Base-by-base conservation (phyloP, 2,113 vertebrate species). In the Paralichthys olivaceus region DNA sequence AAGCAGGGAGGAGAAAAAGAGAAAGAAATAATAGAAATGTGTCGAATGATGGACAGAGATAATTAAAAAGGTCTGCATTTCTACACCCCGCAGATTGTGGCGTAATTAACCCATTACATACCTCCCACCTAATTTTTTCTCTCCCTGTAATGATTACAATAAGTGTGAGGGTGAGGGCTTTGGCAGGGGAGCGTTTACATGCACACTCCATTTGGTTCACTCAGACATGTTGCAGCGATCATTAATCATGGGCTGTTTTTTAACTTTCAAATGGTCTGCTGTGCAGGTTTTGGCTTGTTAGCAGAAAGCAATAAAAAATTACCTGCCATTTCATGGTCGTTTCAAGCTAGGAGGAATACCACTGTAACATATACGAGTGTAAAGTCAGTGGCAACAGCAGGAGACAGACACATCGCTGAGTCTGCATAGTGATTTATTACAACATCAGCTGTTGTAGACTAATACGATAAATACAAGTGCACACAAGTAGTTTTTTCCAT, bases 71-170 rank as follows among this genome's bases (percentile, higher is more conserved):
- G 87, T 73, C 89, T 91, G 85, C 85, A 78, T 88, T 84, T 87
- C 87, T 75, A 75, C 81, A 84, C 75, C 60, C 85, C 51, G 51
- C 43, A 68, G 72, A 91, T 88, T 79, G 81, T 80, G 77, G 67
- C 73, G 84, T 90, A 92, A 93, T 93, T 92, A 93, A 93, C 87
- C 88, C 87, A 93, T 92, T 93, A 91, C 81, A 88, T 73, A 75
- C 59, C 75, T 47, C 76, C 82, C 79, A 69, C 70, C 22, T 45
- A 61, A 78, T 70, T 78, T 23, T 58, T 62, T 78, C 69, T 74
- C 81, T 78, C 74, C 62, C 65, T 77, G 80, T 90, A 92, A 93
- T 92, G 79, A 91, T 90, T 91, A 90, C 90, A 91, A 87, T 87
- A 91, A 91, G 92, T 93, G 90, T 91, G 88, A 91, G 88, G 87